Percentiles rank a stretch among this genome's conserved stretches.
Evolutionary conservation across 1,140 invertebrate species (phyloP).

Genomic region (Tetranychus cinnabarinus): DNA sequence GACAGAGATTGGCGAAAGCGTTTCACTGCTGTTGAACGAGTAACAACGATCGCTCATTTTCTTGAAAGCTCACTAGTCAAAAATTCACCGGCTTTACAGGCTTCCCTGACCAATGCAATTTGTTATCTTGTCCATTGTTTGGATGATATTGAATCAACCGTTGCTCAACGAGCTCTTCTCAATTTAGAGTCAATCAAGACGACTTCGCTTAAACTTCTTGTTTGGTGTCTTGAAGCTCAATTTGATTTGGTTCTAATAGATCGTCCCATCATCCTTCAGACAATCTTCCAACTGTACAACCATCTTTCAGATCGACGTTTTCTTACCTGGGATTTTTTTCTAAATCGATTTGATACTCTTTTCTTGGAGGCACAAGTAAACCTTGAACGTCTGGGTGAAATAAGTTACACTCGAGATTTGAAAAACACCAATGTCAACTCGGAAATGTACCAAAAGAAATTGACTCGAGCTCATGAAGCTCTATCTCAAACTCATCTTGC

Average conservation of each 20-base stretch:
- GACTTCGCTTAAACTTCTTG: slow-evolving; percentile 28
- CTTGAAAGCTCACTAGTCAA: slow-evolving; percentile 66
- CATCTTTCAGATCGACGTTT: slow-evolving; percentile 69
- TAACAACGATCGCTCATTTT: slow-evolving; percentile 71
- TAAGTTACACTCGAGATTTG: slow-evolving; percentile 51
- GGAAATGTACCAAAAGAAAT: slow-evolving; percentile 63
- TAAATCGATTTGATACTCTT: slow-evolving; percentile 83
- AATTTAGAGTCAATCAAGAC: slow-evolving; percentile 85
- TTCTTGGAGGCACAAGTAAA: slow-evolving; percentile 84
- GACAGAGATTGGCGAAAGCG: slow-evolving; percentile 59
- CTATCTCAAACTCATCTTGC: slow-evolving; percentile 35
- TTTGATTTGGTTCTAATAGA: slow-evolving; percentile 87
- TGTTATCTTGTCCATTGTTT: slow-evolving; percentile 85
- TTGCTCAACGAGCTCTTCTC: slow-evolving; percentile 73
- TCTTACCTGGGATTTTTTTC: slow-evolving; percentile 91
- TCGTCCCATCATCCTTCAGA: slow-evolving; percentile 86
- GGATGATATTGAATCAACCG: slow-evolving; percentile 81
- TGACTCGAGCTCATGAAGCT: slow-evolving; percentile 69
- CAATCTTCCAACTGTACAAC: slow-evolving; percentile 79
- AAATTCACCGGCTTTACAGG: slow-evolving; percentile 57
- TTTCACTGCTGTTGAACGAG: slow-evolving; percentile 79
- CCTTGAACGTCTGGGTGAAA: slow-evolving; percentile 51
- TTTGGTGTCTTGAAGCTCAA: slow-evolving; percentile 68
- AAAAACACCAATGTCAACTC: slow-evolving; percentile 65
- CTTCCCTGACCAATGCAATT: slow-evolving; percentile 84